These are phyloP conservation scores for Menidia menidia DNA, from an alignment of 2,797 vertebrate species.

Conservation along the genomic window DNA sequence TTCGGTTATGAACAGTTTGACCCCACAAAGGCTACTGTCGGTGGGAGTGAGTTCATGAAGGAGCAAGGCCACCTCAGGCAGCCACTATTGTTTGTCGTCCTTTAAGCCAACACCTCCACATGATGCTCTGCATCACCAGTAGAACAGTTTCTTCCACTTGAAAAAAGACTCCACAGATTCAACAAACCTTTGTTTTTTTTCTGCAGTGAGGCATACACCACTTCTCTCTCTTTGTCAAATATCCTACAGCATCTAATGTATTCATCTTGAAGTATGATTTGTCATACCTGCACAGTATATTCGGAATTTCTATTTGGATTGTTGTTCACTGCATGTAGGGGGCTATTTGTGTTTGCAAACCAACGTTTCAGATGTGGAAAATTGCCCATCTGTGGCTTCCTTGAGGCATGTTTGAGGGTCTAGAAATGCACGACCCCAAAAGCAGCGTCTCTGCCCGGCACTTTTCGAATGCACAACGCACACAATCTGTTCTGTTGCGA, in stretches of 20 bases:
- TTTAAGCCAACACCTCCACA: constrained; percentile 66
- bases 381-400: constrained; percentile 27
- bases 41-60: constrained; percentile 66
- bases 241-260: constrained; percentile 10
- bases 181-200: constrained; percentile 34
- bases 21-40: constrained; percentile 54
- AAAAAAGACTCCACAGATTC: constrained; percentile 36
- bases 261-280: constrained; percentile 13
- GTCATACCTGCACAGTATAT: constrained; percentile 13
- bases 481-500: constrained; percentile 77
- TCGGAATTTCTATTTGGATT: not conserved
- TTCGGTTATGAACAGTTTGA: constrained; percentile 63
- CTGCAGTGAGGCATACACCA: constrained; percentile 10
- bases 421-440: constrained; percentile 53
- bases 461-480: constrained; percentile 72
- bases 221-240: constrained; percentile 22
- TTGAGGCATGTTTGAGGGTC: constrained; percentile 42
- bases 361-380: constrained; percentile 20
- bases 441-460: constrained; percentile 54
- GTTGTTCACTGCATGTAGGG: constrained; percentile 14
- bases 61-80: constrained; percentile 68
- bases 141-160: constrained; percentile 34
- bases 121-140: constrained; percentile 49
- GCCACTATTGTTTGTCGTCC: constrained; percentile 55
- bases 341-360: constrained; percentile 19